Base-by-base conservation (phyloP, 2,888 invertebrate species). In the Drosophila buzzatii region DNA sequence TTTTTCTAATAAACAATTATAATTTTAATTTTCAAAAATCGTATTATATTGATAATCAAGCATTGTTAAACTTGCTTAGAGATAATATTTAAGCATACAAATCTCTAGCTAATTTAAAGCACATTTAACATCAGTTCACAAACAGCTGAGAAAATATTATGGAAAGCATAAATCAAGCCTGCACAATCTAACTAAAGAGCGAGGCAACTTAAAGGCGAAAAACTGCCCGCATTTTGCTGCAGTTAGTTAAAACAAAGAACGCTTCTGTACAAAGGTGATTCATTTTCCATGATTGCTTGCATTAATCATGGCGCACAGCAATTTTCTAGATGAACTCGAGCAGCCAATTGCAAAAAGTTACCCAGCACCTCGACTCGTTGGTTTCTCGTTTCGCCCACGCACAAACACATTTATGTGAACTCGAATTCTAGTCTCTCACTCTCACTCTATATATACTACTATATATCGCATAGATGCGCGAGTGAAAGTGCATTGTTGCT, bases 401-500 rank as follows among this genome's bases (percentile, higher is more conserved):
- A 20, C 33, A 33, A 2, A n/a, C 6, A 20, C 12, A 35, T 14
- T 14, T 2, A 37, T 16, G 6, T 20, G 16, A n/a, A 27, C 12
- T 49, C 12, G 16, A 33, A 37, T 64, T 58, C 49, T 42, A 35
- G 12, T 52, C 39, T 37, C 33, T 35, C 35, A 16, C 52, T 9
- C 7, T 10, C n/a, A 14, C 37, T 6, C 37, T 39, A 39, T 39
- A 16, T 41, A 18, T 23, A 27, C 5, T 27, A 27, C 27, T 27
- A 33, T 45, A 23, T 35, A 73, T 57, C 47, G 53, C 39, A 41
- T 45, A 78, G 74, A 56, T 73, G 58, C 52, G 57, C 47, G 12
- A 66, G 70, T 52, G 76, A 82, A 76, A 79, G 73, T 70, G 81
- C 70, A 71, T 47, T 59, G 44, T 52, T 31, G 18, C 45, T 73